Base-by-base conservation (phyloP, 1,140 invertebrate genomes). In the Drosophila auraria region DNA sequence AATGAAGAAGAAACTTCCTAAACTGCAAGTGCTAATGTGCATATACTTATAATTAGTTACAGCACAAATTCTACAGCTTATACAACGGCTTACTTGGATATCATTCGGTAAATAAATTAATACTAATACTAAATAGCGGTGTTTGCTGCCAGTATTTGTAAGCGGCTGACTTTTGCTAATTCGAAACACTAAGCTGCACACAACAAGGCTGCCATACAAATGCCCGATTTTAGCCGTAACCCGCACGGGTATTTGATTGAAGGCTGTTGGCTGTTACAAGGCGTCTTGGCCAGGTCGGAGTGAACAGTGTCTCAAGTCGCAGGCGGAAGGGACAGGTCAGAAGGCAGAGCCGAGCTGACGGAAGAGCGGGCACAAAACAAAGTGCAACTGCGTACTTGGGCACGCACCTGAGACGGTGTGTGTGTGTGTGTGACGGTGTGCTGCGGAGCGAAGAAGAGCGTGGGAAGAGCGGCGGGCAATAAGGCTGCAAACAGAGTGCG, bases 341-440 rank as follows among this genome's bases (percentile, higher is more conserved):
- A 74, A 83, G 45, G 53, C 53, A 79, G 68, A 45, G 47, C 53
- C 50, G 54, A 64, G 69, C 78, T 68, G 59, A 65, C 27, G 61
- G 78, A 71, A 71, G 53, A 83, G 74, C 73, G 53, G 68, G 42
- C 71, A 80, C 61, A 77, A 80, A 65, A 56, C 70, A 74, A 51
- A 78, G 45, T 80, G 65, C 74, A 80, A 78, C 79, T 51, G 58
- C 23, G 72, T 78, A 87, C 83, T 87, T 78, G 81, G 70, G 81
- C 83, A 87, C 84, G 83, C 84, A 87, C 78, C 68, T 56, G 64
- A 77, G 68, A n/a, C 64, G 27, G 15, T 59, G 45, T 49, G 15
- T 44, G 62, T 36, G 56, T 14, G 61, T 36, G 42, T 51, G 44
- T 38, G 61, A 40, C 17, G 44, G 56, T 60, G 59, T 60, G 68